Conservation (phyloP, 2,888 invertebrate genomes). For the Polydrusus pterygomalis region DNA sequence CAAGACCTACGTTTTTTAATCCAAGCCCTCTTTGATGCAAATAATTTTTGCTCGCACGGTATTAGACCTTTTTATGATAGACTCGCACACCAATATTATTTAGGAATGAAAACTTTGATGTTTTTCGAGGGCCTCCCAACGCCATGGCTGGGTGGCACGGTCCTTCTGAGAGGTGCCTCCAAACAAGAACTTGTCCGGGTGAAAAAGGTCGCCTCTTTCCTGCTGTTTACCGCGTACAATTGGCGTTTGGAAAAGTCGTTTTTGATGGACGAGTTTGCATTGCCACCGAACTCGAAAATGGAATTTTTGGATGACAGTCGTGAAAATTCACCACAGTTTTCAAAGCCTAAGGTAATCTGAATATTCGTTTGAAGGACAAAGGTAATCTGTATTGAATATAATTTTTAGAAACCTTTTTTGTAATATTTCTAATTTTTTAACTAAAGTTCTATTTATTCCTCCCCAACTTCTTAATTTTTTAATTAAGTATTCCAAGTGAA, state of each 20-base stretch:
- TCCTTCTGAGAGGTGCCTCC: constrained; percentile 87
- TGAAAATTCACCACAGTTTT: constrained; percentile 67
- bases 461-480: no score
- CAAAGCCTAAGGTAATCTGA: constrained; percentile 50
- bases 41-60: no score
- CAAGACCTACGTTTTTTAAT: no score
- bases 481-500: no score
- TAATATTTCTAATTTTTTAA: no score
- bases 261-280: constrained; percentile 89
- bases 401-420: no score
- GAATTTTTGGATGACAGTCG: constrained; percentile 71
- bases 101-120: constrained; percentile 90
- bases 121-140: constrained; percentile 93
- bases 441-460: no score
- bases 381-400: no score
- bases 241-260: constrained; percentile 95
- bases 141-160: constrained; percentile 89
- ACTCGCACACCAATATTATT: no score
- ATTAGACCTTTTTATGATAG: no score
- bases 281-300: constrained; percentile 77
- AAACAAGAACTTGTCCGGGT: constrained; percentile 84
- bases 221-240: constrained; percentile 91
- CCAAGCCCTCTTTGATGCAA: no score
- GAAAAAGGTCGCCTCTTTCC: constrained; percentile 87
- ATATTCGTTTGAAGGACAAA: no score